Evolutionary conservation across 2,113 vertebrate genomes (phyloP).

Genomic region (Pseudopodoces humilis): DNA sequence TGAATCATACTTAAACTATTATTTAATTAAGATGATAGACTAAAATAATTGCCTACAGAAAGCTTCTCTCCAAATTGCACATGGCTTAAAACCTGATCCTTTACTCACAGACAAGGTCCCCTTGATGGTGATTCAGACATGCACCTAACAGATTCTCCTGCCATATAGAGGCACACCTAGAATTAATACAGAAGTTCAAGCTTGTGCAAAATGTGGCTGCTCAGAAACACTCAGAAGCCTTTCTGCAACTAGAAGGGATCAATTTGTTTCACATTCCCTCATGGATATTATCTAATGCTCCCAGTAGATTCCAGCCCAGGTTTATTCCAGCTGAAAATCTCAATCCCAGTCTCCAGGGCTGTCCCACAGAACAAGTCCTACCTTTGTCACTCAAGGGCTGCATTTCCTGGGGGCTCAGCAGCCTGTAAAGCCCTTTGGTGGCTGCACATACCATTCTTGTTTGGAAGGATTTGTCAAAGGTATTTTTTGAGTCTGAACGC

Average conservation of each 20-base stretch:
- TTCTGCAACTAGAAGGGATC: not conserved
- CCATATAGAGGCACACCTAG: accelerated
- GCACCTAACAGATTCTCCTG: not conserved
- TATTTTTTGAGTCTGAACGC: not conserved
- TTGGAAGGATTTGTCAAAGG: not conserved
- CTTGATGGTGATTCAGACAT: not conserved
- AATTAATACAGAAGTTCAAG: not conserved
- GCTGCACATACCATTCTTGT: not conserved
- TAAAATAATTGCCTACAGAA: not conserved
- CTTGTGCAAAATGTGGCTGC: not conserved
- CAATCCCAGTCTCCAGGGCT: not conserved
- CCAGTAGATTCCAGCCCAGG: not conserved
- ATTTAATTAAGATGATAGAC: not conserved
- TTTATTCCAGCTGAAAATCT: not conserved
- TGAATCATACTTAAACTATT: not conserved
- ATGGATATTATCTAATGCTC: not conserved
- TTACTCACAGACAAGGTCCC: not conserved
- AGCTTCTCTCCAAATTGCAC: not conserved
- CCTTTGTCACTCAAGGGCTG: not conserved
- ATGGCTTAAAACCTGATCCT: not conserved
- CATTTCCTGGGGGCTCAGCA: not conserved
- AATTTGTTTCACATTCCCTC: not conserved
- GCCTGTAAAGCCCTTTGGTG: not conserved
- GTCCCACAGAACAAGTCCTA: not conserved
- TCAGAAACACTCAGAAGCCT: not conserved